Base-by-base conservation (phyloP, 1,140 invertebrate genomes). In the Aphaenogaster ashmeadi region DNA sequence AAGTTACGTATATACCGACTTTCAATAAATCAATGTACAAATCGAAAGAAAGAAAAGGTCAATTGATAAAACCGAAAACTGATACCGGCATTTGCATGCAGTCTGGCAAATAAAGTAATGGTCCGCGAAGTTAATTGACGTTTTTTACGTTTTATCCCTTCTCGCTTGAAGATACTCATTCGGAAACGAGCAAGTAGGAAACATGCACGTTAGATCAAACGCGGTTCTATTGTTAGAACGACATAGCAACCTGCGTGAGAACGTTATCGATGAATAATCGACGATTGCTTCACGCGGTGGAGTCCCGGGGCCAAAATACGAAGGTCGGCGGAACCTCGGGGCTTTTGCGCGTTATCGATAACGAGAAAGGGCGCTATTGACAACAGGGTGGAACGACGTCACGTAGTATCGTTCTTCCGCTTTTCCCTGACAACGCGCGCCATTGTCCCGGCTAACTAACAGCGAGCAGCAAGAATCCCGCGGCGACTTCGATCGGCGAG, bases 331-430 rank as follows among this genome's bases (percentile, higher is more conserved):
- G 36, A 56, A 58, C 44, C n/a, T 21, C 21, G 52, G 7, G 54
- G 41, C 67, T 84, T 60, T 60, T 44, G 18, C 33, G 44, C 69
- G 44, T 75, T 84, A 75, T 75, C 44, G 69, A 75, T 84, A 84
- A 86, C 54, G 47, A 41, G 50, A 79, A 79, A 79, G 74, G 83
- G 44, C 36, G 41, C 38, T 74, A 84, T 84, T 60, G 60, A 66
- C 21, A 78, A 33, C 47, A 11, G 52, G 9, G 13, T 21, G 38
- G 13, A 52, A 36, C 81, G 36, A 74, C 60, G 38, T 77, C 71
- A 86, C 74, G 36, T 36, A 56, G 33, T 78, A 78, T 77, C 83
- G 44, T 60, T 86, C 38, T 67, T 77, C 75, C 74, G 72, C 74
- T 79, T 79, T 86, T 78, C 41, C 44, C 36, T 5, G 38, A 9